Percentiles rank a stretch among this genome's conserved stretches.
Evolutionary conservation across 2,888 invertebrate genomes (phyloP).

Genomic region (Caradrina clavipalpis): DNA sequence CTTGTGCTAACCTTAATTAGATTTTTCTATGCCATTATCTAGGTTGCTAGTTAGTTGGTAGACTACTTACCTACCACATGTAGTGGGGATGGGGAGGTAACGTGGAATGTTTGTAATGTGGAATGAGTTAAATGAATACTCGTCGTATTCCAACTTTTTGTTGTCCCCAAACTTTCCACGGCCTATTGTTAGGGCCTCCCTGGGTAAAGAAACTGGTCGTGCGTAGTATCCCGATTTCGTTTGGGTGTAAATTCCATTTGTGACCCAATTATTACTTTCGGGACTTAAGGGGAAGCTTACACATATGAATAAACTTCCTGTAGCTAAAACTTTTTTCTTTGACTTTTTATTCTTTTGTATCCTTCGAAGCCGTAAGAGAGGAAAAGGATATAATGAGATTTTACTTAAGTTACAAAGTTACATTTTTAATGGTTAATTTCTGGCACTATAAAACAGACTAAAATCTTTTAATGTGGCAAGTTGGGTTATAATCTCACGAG

Average conservation of each 20-base stretch:
- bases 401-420: too few relatives aligned
- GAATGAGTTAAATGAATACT: conserved; percentile 24
- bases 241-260: conserved; percentile 42
- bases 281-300: conserved; percentile 36
- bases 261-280: conserved; percentile 54
- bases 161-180: conserved; percentile 23
- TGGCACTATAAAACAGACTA: background rate
- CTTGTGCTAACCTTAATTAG: conserved; percentile 63
- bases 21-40: conserved; percentile 50
- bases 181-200: conserved; percentile 31
- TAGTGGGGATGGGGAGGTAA: conserved; percentile 14
- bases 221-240: conserved; percentile 32
- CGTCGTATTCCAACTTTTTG: conserved; percentile 26
- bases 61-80: conserved; percentile 16
- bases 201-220: conserved; percentile 42
- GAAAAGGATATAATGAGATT: background rate
- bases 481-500: conserved; percentile 3
- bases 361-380: background rate
- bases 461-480: conserved; percentile 25
- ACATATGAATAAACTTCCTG: conserved; percentile 5
- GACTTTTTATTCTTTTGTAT: background rate
- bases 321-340: background rate
- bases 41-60: conserved; percentile 46
- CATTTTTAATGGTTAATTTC: background rate
- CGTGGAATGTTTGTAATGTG: conserved; percentile 18